Base-by-base conservation (phyloP, 1,140 invertebrate species). In the Drosophila sechellia region DNA sequence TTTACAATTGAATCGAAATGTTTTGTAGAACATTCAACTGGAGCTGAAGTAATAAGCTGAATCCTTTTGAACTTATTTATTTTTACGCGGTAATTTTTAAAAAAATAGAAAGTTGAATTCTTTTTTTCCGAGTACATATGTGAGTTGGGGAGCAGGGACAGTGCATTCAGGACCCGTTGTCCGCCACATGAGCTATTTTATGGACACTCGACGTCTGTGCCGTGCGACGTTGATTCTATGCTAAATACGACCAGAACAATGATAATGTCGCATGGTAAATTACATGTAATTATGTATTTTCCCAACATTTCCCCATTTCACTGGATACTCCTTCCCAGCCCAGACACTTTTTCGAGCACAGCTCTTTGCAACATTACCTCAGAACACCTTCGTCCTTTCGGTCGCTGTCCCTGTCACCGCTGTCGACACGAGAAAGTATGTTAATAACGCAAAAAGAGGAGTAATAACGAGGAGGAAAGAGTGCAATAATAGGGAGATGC, bases 201-300 rank as follows among this genome's bases (percentile, higher is more conserved):
- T 4, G 48, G 48, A 37, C 56, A 46, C 35, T 43, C 25, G 52
- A 15, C 12, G 31, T 45, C 53, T 52, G 43, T 57, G 57, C 22
- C 63, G 48, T 35, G 66, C 40, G 17, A 45, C 53, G 71, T 60
- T 87, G 79, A 72, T 79, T 86, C 84, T 70, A 89, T 78, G 84
- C 77, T 89, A 89, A 89, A 70, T 69, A 70, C 63, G 64, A 57
- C 43, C 46, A 89, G 85, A 90, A 89, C 80, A 89, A 89, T 90
- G 85, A 90, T 90, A 89, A 89, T 90, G 80, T 90, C 85, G 85
- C 85, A 90, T 85, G 85, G 74, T 79, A 89, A 89, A 89, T 90
- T 89, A 83, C 85, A 81, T 85, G 85, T 70, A 89, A 89, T 89
- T 89, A 89, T 90, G 86, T 79, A 85, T 90, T 90, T 85, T 90